A percentile compares a stretch with the other conserved stretches of the same genome.
Evolutionary conservation across 2,113 vertebrate species (phyloP).

Genomic region (Melanerpes formicivorus): DNA sequence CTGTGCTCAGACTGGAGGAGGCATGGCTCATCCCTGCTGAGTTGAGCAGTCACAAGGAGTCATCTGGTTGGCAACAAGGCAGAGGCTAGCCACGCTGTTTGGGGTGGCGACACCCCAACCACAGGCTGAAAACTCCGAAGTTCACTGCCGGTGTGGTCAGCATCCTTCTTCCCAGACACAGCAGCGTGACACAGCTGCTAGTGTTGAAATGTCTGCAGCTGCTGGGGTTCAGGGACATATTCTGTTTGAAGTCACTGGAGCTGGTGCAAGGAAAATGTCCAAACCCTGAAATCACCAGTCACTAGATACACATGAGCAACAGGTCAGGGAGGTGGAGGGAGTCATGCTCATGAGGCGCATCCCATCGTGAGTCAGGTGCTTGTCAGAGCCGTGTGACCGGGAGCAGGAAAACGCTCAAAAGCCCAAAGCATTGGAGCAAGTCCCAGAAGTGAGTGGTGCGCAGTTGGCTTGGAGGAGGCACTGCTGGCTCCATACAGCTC

Average conservation of each 20-base stretch:
- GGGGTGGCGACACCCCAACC: neutral
- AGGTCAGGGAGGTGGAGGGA: conserved; percentile 27
- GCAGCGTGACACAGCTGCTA: neutral
- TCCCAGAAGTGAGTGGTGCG: neutral
- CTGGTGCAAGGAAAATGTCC: neutral
- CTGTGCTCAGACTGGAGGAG: neutral
- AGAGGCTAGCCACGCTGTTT: neutral
- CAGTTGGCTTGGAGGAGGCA: conserved; percentile 27
- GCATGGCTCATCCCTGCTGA: neutral
- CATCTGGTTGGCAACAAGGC: neutral
- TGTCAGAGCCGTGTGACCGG: conserved; percentile 15
- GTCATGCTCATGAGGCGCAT: neutral
- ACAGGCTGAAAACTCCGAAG: neutral
- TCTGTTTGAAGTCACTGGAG: neutral
- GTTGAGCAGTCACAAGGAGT: neutral
- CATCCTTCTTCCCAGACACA: neutral
- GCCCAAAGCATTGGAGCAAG: conserved; percentile 6
- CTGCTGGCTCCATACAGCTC: neutral
- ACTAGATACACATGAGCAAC: neutral
- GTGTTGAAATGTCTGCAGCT: neutral
- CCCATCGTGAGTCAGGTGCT: conserved; percentile 38
- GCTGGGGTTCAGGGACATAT: neutral
- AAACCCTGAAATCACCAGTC: neutral
- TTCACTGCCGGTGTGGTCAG: rapidly evolving
- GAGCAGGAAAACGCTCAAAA: neutral